Conservation (phyloP, 2,113 vertebrate genomes). For the Miniopterus natalensis region DNA sequence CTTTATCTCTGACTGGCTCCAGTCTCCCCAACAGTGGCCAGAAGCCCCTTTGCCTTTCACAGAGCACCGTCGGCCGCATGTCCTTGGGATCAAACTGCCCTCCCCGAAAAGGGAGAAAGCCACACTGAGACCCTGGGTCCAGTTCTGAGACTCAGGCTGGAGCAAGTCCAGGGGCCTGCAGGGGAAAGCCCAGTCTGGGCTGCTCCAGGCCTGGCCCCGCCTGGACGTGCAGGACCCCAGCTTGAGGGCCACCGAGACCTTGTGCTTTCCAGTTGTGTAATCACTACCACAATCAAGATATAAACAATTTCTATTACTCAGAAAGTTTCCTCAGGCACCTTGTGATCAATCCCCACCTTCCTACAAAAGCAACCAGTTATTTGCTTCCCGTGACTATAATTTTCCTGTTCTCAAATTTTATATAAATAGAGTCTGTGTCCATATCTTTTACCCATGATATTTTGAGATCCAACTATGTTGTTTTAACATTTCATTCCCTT, state of each 20-base stretch:
- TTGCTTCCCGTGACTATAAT: not conserved
- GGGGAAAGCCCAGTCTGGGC: not conserved
- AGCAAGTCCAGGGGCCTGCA: not conserved
- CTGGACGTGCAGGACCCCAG: not conserved
- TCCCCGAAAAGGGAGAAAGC: not conserved
- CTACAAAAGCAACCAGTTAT: not conserved
- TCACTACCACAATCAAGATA: not conserved
- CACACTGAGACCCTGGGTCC: not conserved
- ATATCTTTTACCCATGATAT: not conserved
- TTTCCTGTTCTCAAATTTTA: not conserved
- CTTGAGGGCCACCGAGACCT: not conserved
- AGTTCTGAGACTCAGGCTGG: not conserved
- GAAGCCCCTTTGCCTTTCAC: too few species aligned
- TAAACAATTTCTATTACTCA: not conserved
- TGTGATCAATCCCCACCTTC: not conserved
- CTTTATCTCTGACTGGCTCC: too few species aligned
- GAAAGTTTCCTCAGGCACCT: not conserved
- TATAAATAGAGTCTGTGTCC: not conserved
- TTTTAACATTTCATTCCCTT: not conserved
- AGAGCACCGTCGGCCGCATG: not conserved
- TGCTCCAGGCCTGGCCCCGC: not conserved
- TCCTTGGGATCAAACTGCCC: not conserved
- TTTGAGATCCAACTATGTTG: not conserved
- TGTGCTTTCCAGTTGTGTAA: not conserved
- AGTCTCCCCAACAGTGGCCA: too few species aligned